Evolutionary conservation across 1,140 invertebrate genomes (phyloP), one percentile per base, ranked within the genome.

Genomic region (Halotydeus destructor): DNA sequence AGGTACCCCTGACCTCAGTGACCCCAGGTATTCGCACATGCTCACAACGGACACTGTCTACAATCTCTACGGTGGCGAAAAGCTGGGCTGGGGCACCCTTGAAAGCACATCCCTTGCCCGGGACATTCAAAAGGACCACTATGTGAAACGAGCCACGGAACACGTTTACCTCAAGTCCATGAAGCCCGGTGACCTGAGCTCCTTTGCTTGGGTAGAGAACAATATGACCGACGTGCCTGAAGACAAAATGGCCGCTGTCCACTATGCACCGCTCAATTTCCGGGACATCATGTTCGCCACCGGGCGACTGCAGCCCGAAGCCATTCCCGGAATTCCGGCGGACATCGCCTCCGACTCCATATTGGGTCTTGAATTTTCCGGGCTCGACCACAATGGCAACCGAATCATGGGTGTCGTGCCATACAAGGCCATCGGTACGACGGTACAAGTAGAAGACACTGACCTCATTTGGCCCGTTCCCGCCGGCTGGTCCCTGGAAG

Each of bases 381-480:
- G 78, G n/a, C 18, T 32, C 3, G 37, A 25, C 9, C 52, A 58
- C 24, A 57, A 64, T 30, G 88, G 86, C n/a, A 63, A 66, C 31
- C 67, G 83, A 45, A 75, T 94, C 0, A 94, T 96, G 88, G 89
- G 88, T 43, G 77, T 93, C 67, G 72, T 93, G 1, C 70, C 74
- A n/a, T 80, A 83, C 5, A 72, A 75, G 54, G 83, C 82, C 37
- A 60, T 96, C 33, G 89, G 88, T 4, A 93, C 86, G 3, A 75
- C 74, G 18, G 76, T 93, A 16, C 54, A 81, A 9, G 78, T 79
- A 14, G 76, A 86, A 61, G 67, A 70, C 26, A 25, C 11, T 85
- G 65, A 68, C 11, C 91, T 93, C 62, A 65, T 86, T 50, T 96
- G 88, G 88, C 83, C 78, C 50, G 74, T 96, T 24, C 89, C 88